Evolutionary conservation across 2,888 invertebrate species (phyloP).

Genomic region (Odontocerum albicorne): DNA sequence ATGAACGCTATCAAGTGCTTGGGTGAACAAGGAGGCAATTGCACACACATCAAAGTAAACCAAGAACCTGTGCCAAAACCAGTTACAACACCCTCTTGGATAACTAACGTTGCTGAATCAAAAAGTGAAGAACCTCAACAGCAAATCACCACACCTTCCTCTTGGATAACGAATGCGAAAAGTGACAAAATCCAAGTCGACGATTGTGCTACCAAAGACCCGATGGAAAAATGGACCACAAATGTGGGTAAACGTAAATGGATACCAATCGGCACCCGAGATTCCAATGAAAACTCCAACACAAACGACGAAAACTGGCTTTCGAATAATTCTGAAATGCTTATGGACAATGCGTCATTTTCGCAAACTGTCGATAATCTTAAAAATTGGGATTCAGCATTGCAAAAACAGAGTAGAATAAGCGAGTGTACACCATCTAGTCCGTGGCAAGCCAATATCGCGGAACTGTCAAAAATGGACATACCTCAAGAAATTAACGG

Average conservation of each 20-base stretch:
- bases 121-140: constrained; percentile 1
- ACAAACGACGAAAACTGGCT: constrained; percentile 28
- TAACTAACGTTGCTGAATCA: constrained; percentile 9
- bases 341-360: constrained; percentile 22
- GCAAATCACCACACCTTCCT: too few species aligned
- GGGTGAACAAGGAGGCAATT: constrained; percentile 25
- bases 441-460: constrained; percentile 27
- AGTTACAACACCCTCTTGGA: constrained; percentile 9
- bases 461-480: constrained; percentile 22
- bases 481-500: constrained; percentile 23
- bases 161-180: too few species aligned
- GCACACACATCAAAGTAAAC: constrained; percentile 20
- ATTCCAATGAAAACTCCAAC: constrained; percentile 19
- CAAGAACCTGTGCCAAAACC: not conserved
- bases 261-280: constrained; percentile 33
- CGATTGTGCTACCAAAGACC: constrained; percentile 4
- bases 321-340: constrained; percentile 13
- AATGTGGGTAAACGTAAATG: constrained; percentile 30
- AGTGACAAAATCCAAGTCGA: too few species aligned
- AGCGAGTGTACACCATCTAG: constrained; percentile 16
- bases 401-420: constrained; percentile 22
- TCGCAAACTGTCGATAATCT: constrained; percentile 21
- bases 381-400: constrained; percentile 28
- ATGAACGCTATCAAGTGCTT: constrained; percentile 31
- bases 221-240: constrained; percentile 29